Evolutionary conservation across 1,140 invertebrate species (phyloP).

Genomic region (Calephelis virginiensis): DNA sequence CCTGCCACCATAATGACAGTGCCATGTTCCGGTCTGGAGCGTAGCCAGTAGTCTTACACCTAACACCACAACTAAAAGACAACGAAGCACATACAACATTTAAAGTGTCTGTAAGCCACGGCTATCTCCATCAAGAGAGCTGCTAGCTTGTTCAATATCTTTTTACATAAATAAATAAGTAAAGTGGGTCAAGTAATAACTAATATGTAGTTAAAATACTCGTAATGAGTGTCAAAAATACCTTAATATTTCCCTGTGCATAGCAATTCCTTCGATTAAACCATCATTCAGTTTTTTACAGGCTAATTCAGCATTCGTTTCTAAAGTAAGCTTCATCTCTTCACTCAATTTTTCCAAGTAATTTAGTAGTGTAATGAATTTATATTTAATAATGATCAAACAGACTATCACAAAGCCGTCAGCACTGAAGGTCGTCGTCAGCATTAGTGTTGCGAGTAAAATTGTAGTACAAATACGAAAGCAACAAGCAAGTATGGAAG

Average conservation of each 20-base stretch:
- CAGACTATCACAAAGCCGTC: neutral
- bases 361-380: neutral
- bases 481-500: neutral
- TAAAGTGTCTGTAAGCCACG: too few species aligned
- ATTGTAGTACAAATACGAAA: neutral
- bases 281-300: neutral
- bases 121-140: too few species aligned
- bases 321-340: neutral
- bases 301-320: neutral
- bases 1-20: too few species aligned
- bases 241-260: slow-evolving; percentile 1
- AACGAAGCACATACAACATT: too few species aligned
- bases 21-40: too few species aligned
- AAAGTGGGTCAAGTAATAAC: too few species aligned
- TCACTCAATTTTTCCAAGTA: neutral
- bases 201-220: too few species aligned
- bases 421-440: neutral
- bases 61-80: too few species aligned
- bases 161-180: too few species aligned
- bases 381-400: slow-evolving; percentile 1
- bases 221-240: neutral
- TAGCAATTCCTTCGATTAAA: neutral
- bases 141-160: too few species aligned
- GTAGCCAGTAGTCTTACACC: too few species aligned
- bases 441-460: neutral